Evolutionary conservation across 92 coral and sea anemone genomes (phyloP).

Genomic region (Epizoanthus stellaris): DNA sequence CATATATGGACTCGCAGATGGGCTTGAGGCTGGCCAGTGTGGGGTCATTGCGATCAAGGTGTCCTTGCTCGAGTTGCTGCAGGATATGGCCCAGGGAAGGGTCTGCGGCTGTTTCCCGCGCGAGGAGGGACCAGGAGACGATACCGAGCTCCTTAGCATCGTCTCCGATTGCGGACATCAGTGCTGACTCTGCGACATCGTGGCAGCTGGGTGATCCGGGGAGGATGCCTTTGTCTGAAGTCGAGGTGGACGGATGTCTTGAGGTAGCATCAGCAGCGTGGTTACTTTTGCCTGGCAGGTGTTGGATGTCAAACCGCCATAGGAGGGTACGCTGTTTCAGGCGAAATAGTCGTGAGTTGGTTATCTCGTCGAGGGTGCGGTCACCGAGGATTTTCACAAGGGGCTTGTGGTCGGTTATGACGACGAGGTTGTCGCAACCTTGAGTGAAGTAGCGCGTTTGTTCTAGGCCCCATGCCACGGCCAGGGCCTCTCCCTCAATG

Average conservation of each 20-base stretch:
- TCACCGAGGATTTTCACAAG: slow-evolving; percentile 38
- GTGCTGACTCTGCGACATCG: slow-evolving; percentile 37
- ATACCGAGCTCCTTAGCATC: slow-evolving; percentile 41
- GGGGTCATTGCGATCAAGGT: slow-evolving; percentile 10
- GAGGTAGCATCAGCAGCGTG: slow-evolving; percentile 36
- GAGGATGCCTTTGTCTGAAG: neutral
- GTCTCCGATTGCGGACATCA: slow-evolving; percentile 38
- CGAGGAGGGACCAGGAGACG: slow-evolving; percentile 57
- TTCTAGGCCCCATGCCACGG: slow-evolving; percentile 20
- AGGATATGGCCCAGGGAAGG: slow-evolving; percentile 40
- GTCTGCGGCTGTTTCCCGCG: slow-evolving; percentile 48
- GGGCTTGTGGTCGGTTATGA: neutral
- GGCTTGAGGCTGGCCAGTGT: slow-evolving; percentile 39
- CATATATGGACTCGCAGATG: slow-evolving; percentile 57
- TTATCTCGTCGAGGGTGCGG: no score
- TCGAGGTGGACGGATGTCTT: slow-evolving; percentile 35
- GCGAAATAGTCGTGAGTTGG: slow-evolving; percentile 51
- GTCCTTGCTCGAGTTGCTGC: slow-evolving; percentile 29
- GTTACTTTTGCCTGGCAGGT: slow-evolving; percentile 54
- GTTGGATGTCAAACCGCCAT: neutral
- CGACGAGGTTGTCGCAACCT: slow-evolving; percentile 24
- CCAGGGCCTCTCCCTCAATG: slow-evolving; percentile 40
- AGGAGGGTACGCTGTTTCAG: slow-evolving; percentile 16
- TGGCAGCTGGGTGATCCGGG: neutral
- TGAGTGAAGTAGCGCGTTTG: no score